Base-by-base conservation (phyloP, 2,113 vertebrate species). In the Ursus arctos region DNA sequence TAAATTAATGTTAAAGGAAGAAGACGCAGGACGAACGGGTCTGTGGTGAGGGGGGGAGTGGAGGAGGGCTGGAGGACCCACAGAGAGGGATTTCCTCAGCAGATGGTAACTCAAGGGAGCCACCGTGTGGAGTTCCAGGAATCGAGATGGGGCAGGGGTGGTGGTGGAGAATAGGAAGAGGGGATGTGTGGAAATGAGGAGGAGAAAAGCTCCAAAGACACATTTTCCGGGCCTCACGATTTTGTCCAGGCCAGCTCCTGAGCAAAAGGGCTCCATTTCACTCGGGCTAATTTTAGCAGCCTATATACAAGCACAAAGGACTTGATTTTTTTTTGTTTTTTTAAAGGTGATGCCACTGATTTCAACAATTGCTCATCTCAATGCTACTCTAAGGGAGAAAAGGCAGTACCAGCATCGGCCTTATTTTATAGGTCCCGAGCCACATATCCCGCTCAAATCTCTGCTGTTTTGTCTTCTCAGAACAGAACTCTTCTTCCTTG, bases 351-450 rank as follows among this genome's bases (percentile, higher is more conserved):
- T 40, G 80, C 26, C 13, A 43, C 12, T 19, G 16, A n/a, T 28
- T 33, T 28, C 19, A 71, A 21, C 51, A 14, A 40, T 1, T 83
- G 84, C 36, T 36, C 51, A 92, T 15, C 36, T 93, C 69, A 69
- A 4, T 21, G 26, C 26, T 28, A 33, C 36, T 7, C 22, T 24
- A 59, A 77, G 40, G 49, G 13, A 67, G 4, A 14, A 49, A 53
- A 33, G 55, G 6, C 15, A 28, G 0, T 11, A 0, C 0, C 6
- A 9, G 21, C 63, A 31, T 13, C 1, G 21, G 24, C 79, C 69
- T 72, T 57, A 18, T 59, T 19, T 82, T 21, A 51, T 49, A n/a
- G 74, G 24, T n/a, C 7, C 55, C 33, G 76, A 36, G n/a, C 13
- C 51, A 49, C n/a, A 4, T 8, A 31, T 9, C 43, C 69, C 11